A percentile compares a stretch with the other conserved stretches of the same genome.
These are phyloP conservation scores for Drosophila saltans DNA, from an alignment of 1,140 invertebrate species.

Conservation along the genomic window DNA sequence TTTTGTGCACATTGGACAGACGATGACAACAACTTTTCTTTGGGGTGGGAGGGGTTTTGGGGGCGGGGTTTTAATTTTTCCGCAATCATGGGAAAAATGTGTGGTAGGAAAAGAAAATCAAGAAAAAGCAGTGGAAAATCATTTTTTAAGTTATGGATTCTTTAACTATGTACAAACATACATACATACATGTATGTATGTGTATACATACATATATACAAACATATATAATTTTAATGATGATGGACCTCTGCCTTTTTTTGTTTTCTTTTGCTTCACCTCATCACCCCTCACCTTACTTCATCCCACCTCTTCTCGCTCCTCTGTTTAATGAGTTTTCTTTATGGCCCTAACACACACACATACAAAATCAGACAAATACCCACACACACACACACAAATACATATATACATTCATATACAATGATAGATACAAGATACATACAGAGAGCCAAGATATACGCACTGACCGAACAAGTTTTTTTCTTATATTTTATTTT, in stretches of 20 bases:
- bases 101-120: constrained; percentile 25
- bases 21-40: constrained; percentile 12
- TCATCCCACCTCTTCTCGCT: constrained; percentile 48
- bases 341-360: constrained; percentile 63
- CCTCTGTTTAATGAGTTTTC: constrained; percentile 79
- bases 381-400: constrained; percentile 17
- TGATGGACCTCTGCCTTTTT: constrained; percentile 50
- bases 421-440: constrained; percentile 47
- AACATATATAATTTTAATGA: constrained; percentile 13
- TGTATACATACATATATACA: not conserved
- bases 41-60: not conserved
- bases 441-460: constrained; percentile 42
- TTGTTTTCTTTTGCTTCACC: constrained; percentile 74
- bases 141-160: constrained; percentile 38
- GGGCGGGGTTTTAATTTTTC: not conserved
- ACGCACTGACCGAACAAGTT: constrained; percentile 81
- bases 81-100: constrained; percentile 4
- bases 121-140: constrained; percentile 11
- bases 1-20: constrained; percentile 10
- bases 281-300: constrained; percentile 18
- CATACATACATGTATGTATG: not conserved
- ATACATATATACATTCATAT: constrained; percentile 31
- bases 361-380: constrained; percentile 15
- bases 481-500: constrained; percentile 48
- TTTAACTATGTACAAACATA: constrained; percentile 40